These are phyloP conservation scores for Smittia sp. DNA, from an alignment of 2,888 invertebrate genomes.

Conservation along the genomic window DNA sequence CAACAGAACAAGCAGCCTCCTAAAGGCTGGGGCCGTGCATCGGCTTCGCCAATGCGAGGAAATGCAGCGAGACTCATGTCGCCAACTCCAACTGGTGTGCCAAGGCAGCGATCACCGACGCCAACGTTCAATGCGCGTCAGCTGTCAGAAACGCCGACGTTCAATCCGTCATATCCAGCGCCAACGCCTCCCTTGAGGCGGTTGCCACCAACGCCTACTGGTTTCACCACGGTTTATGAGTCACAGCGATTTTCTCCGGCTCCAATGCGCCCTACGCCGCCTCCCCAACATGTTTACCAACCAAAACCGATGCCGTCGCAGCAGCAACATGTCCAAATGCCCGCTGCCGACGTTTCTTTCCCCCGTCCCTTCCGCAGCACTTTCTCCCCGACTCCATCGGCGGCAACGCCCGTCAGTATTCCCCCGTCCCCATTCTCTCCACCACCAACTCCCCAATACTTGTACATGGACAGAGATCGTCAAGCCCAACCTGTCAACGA, in stretches of 20 bases:
- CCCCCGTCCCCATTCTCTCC: constrained; percentile 59
- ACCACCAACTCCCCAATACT: constrained; percentile 58
- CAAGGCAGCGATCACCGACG: constrained; percentile 31
- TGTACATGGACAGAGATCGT: constrained; percentile 50
- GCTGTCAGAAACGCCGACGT: constrained; percentile 1
- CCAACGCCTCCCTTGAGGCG: constrained; percentile 13
- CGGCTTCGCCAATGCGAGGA: constrained; percentile 26
- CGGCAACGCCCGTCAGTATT: constrained; percentile 49
- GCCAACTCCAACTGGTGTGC: background rate
- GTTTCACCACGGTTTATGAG: constrained; percentile 37
- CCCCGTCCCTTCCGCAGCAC: constrained; percentile 47
- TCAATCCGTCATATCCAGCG: constrained; percentile 14
- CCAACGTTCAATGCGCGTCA: constrained; percentile 36
- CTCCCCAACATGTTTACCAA: constrained; percentile 53
- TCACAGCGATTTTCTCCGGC: constrained; percentile 31
- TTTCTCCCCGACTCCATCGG: constrained; percentile 46
- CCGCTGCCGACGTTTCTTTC: constrained; percentile 52
- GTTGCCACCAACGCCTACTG: constrained; percentile 14
- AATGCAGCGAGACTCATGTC: constrained; percentile 27
- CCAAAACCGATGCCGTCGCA: constrained; percentile 48
- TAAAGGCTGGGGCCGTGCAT: background rate
- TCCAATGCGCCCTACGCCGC: constrained; percentile 41
- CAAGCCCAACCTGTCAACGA: constrained; percentile 58
- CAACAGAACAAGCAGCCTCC: constrained; percentile 24
- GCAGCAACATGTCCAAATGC: constrained; percentile 47